Evolutionary conservation across 2,888 invertebrate genomes (phyloP), one percentile per base, ranked within the genome.

Genomic region (Lithophane socia): DNA sequence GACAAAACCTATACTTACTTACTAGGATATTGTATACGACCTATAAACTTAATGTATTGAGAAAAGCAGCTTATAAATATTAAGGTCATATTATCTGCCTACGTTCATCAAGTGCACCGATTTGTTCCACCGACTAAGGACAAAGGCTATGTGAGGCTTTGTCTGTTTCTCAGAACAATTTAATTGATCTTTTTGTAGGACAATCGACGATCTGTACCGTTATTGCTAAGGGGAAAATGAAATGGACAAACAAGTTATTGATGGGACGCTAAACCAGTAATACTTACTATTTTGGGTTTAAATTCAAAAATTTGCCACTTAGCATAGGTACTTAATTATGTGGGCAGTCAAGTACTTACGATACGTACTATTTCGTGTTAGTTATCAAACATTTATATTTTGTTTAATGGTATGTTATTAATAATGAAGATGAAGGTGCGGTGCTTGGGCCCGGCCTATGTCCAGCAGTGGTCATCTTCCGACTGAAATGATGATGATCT

Each of bases 1-100:
- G 8, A 49, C 54, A 49, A 49, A 71, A 49, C 64, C 12, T 72
- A 49, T 56, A 44, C 42, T 21, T 44, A 44, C 18, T 12, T 71
- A 63, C 44, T 78, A 78, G 52, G 21, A 75, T 80, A 75, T 61
- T 47, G 12, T 60, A 37, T 52, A 69, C 64, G 71, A 69, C 72
- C 71, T 83, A 73, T 75, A 76, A 73, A 82, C 58, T 68, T 54
- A 84, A 75, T 75, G 85, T 79, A 82, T 80, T 77, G 80, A 85
- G 83, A 85, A 85, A 85, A 85, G 71, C 77, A 47, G 75, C 72
- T 76, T 80, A 80, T 85, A 81, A 83, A 77, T 82, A 85, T 84
- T 80, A 76, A 85, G 83, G 83, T 83, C 85, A 83, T 80, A 64
- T 66, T 72, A 70, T 70, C 85, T 54, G 73, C 85, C 85, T 83